Evolutionary conservation across 2,113 vertebrate species (phyloP), one percentile per base, ranked within the genome.

Genomic region (Procapra przewalskii): DNA sequence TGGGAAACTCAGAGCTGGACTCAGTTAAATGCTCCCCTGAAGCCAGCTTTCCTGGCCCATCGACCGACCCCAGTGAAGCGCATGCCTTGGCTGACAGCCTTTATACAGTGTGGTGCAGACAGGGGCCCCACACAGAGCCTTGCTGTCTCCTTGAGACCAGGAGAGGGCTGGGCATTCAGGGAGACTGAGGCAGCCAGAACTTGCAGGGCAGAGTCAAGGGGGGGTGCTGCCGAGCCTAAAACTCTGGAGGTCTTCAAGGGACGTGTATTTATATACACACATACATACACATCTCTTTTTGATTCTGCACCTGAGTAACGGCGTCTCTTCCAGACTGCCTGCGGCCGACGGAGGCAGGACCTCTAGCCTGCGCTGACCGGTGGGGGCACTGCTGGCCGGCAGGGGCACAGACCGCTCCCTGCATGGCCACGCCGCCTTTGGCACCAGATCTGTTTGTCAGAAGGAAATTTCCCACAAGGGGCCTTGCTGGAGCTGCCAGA

Each of bases 361-460:
- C 50, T 1, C 10, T 0, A 1, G 1, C 15, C 71, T 7, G 19
- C 3, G 17, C 2, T 7, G 31, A 2, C 14, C 40, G 13, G 52
- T 5, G 10, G 2, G 52, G 12, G 9, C 0, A 0, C 0, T n/a
- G n/a, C n/a, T 7, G 31, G 2, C 14, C 40, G 13, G 52, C 8
- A 6, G 2, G 52, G 12, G 9, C 0, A 0, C 0, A 33, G 54
- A 3, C 11, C 2, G 40, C 12, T 92, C 40, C 29, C 36, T 0
- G 6, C 36, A 2, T 3, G 31, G n/a, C 48, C 1, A 4, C 2
- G 7, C 25, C 4, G 5, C 48, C 45, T 59, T 13, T 27, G 10
- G 40, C 31, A 5, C 6, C 21, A 21, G 16, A 6, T 36, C 52
- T 36, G 31, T 21, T 3, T 29, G 64, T 48, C 10, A 27, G 64